Evolutionary conservation across 2,888 invertebrate species (phyloP), one percentile per base, ranked within the genome.

Genomic region (Agriopis aurantiaria): DNA sequence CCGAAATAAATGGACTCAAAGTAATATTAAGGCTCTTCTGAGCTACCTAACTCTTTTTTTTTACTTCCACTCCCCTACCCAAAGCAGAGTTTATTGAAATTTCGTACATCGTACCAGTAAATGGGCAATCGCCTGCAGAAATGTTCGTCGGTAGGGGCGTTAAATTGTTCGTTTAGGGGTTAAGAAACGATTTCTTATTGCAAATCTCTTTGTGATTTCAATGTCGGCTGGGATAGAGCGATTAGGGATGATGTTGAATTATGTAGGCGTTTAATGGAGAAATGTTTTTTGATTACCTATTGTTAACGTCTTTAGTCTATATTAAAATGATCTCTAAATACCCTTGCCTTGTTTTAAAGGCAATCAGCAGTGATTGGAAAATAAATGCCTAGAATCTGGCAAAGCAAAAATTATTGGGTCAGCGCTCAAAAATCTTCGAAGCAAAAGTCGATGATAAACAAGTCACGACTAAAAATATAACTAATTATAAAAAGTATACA

Each of bases 61-160:
- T 62, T 53, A 57, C 69, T 52, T 61, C 55, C 78, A 78, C 80
- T 74, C 84, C 82, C 82, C 86, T 83, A 56, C 84, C 79, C 56
- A 60, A 62, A 69, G 64, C 63, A 59, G 85, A 82, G 86, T 88
- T 91, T 91, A 91, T 91, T 91, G 91, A 90, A 91, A 91, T 90
- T 91, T 90, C 89, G 85, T 89, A 87, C 85, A 89, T 87, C 88
- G 86, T 79, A 82, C 79, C 77, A 65, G 84, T 90, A 91, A 91
- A 91, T 91, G 88, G 91, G 90, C 88, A 91, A 91, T 91, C 87
- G 87, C 81, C 84, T 82, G 81, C 83, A 82, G 86, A 82, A 86
- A 87, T 82, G 84, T 84, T 78, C 82, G 80, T 77, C 74, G 74
- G 71, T 79, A 78, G 80, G 85, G 88, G 88, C 84, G 88, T 86